Percentiles rank a stretch among this genome's conserved stretches.
Conservation (phyloP, 2,113 vertebrate species). For the Labeo catla region DNA sequence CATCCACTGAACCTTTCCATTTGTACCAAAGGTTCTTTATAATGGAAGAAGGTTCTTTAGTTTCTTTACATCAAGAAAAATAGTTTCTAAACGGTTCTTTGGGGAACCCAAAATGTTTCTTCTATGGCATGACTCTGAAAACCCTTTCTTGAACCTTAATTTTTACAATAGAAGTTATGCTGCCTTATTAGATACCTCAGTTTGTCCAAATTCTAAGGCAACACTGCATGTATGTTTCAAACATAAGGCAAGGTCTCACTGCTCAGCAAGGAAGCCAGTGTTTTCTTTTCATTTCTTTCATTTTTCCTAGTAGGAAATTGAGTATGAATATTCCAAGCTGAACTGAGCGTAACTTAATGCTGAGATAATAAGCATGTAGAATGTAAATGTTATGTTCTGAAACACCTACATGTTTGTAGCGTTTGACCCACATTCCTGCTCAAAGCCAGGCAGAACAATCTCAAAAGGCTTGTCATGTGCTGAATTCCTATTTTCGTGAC, state of each 20-base stretch:
- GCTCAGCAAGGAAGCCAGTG: neutral
- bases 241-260: neutral
- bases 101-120: neutral
- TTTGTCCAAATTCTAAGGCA: neutral
- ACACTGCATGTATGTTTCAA: neutral
- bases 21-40: neutral
- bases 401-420: neutral
- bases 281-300: neutral
- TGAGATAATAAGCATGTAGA: neutral
- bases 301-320: neutral
- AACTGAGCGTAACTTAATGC: neutral
- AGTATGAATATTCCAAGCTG: neutral
- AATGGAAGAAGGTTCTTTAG: neutral
- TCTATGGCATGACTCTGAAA: neutral
- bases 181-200: neutral
- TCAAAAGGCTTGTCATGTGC: neutral
- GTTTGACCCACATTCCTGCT: slow-evolving; percentile 21
- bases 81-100: neutral
- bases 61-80: neutral
- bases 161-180: neutral
- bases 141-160: neutral
- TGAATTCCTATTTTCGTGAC: neutral
- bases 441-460: neutral
- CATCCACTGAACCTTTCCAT: neutral
- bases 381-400: neutral